Percentiles rank a stretch among this genome's conserved stretches.
Conservation (phyloP, 2,888 invertebrate genomes). For the Philereme transversata region DNA sequence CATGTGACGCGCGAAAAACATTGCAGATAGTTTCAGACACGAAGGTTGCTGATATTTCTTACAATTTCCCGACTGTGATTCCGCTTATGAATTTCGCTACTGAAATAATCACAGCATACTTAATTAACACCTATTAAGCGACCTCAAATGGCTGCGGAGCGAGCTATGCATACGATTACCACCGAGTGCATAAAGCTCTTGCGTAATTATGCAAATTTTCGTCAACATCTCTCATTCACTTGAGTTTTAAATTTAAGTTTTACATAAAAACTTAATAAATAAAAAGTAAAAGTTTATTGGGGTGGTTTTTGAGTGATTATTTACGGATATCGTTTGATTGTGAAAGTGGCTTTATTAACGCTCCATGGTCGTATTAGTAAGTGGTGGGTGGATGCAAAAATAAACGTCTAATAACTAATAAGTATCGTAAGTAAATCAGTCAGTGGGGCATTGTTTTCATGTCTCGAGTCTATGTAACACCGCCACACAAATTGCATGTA, state of each 20-base stretch:
- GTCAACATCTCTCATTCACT: constrained; percentile 59
- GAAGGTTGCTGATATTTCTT: constrained; percentile 43
- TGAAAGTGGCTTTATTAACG: constrained; percentile 24
- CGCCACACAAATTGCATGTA: constrained; percentile 58
- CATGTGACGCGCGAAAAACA: constrained; percentile 67
- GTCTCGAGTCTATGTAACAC: constrained; percentile 44
- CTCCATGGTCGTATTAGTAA: constrained; percentile 16
- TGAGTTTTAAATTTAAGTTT: constrained; percentile 51
- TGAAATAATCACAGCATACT: constrained; percentile 38
- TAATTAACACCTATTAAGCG: constrained; percentile 55
- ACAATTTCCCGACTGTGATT: constrained; percentile 2
- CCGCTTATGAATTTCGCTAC: constrained; percentile 9
- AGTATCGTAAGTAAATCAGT: constrained; percentile 11
- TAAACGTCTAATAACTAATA: constrained; percentile 49
- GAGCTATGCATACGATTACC: constrained; percentile 64
- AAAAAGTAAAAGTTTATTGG: constrained; percentile 32
- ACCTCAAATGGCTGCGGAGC: constrained; percentile 49
- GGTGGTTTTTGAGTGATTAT: constrained; percentile 23
- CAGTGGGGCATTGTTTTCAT: constrained; percentile 30
- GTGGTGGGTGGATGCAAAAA: constrained; percentile 47
- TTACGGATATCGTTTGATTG: constrained; percentile 28
- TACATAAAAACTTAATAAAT: constrained; percentile 28
- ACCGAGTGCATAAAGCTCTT: constrained; percentile 62
- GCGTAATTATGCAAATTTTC: constrained; percentile 68
- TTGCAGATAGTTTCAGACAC: constrained; percentile 57